These are phyloP conservation scores for Pandemis cinnamomeana DNA, from an alignment of 2,888 invertebrate genomes.

Conservation along the genomic window DNA sequence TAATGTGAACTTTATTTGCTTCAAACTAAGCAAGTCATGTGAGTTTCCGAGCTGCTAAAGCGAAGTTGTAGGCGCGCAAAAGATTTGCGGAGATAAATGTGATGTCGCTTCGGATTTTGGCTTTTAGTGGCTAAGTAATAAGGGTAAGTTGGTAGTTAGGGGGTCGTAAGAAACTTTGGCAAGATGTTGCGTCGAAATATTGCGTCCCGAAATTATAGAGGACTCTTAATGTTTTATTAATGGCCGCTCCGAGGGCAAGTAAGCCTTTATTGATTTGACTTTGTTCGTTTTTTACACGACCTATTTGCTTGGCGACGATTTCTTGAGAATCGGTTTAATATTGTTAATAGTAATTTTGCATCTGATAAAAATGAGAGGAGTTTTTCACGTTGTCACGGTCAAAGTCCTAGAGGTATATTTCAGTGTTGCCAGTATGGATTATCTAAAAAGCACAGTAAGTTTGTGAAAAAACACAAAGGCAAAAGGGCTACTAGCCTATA, in stretches of 20 bases:
- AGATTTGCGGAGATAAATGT: neutral
- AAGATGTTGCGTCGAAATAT: constrained; percentile 43
- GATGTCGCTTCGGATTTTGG: constrained; percentile 3
- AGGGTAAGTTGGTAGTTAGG: constrained; percentile 19
- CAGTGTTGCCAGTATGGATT: too few species aligned
- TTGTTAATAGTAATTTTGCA: neutral
- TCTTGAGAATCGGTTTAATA: constrained; percentile 3
- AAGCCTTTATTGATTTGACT: constrained; percentile 45
- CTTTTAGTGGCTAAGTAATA: neutral
- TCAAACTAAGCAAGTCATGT: neutral
- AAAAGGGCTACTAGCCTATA: too few species aligned
- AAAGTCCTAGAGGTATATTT: too few species aligned
- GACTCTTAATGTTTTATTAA: constrained; percentile 50
- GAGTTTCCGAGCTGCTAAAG: neutral
- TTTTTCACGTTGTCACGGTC: too few species aligned
- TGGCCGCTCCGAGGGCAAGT: constrained; percentile 42
- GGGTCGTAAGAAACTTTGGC: constrained; percentile 8
- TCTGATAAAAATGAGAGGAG: neutral
- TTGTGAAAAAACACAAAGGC: too few species aligned
- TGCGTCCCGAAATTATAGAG: constrained; percentile 47
- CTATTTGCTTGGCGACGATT: neutral
- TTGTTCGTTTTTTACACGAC: constrained; percentile 28
- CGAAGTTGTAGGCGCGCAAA: constrained; percentile 2
- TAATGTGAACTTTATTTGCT: neutral
- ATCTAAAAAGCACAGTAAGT: too few species aligned